Evolutionary conservation across 2,888 invertebrate genomes (phyloP).

Genomic region (Xanthia togata): DNA sequence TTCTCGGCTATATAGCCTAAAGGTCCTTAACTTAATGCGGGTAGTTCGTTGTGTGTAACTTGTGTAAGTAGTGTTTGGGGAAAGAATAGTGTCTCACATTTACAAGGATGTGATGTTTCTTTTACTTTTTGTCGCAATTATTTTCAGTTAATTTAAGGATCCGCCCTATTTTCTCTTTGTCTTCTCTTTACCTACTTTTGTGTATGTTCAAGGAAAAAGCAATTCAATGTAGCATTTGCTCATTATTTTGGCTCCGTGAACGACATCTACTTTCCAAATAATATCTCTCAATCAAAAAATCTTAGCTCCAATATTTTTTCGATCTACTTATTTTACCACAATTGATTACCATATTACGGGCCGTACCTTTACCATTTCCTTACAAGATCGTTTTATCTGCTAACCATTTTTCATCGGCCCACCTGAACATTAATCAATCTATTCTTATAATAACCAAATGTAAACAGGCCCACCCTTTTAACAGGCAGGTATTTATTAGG

Average conservation of each 20-base stretch:
- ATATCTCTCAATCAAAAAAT: constrained; percentile 26
- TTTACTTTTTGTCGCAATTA: background rate
- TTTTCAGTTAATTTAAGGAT: background rate
- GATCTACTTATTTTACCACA: constrained; percentile 8
- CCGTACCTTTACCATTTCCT: constrained; percentile 47
- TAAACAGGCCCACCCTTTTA: constrained; percentile 70
- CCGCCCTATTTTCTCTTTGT: background rate
- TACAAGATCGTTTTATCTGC: constrained; percentile 55
- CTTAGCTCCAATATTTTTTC: constrained; percentile 24
- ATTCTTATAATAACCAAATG: constrained; percentile 64
- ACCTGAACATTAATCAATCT: constrained; percentile 66
- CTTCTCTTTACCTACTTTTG: too few relatives aligned
- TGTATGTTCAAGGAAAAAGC: too few relatives aligned
- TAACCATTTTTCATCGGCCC: constrained; percentile 63
- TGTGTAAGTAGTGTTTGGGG: constrained; percentile 6
- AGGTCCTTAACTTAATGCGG: constrained; percentile 36
- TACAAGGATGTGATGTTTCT: background rate
- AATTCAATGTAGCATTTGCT: background rate
- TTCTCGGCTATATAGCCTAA: background rate
- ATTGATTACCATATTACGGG: constrained; percentile 38
- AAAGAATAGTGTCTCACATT: background rate
- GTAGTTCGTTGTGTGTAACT: constrained; percentile 4
- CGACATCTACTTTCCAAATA: background rate
- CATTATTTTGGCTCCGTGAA: background rate
- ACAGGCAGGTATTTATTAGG: constrained; percentile 67